Percentiles rank a stretch among this genome's conserved stretches.
Conservation (phyloP, 2,797 vertebrate species). For the Intellagama lesueurii region DNA sequence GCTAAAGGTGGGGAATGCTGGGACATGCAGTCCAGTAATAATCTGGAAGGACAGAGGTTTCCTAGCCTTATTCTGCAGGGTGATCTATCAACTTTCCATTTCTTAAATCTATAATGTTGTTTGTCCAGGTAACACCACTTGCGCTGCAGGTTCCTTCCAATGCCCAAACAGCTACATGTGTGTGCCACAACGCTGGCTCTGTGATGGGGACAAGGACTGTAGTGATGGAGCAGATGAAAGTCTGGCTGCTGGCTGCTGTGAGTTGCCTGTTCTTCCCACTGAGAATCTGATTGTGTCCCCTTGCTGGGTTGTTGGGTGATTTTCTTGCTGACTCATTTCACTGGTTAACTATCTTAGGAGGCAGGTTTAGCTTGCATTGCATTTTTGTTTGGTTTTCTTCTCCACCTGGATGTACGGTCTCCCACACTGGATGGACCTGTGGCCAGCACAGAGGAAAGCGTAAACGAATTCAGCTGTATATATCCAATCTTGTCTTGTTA, state of each 20-base stretch:
- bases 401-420: background rate
- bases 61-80: background rate
- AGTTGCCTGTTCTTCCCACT: constrained; percentile 69
- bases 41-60: too few relatives aligned
- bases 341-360: background rate
- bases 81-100: background rate
- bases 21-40: too few relatives aligned
- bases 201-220: constrained; percentile 95
- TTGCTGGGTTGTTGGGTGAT: background rate
- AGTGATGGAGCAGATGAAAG: constrained; percentile 93
- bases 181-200: constrained; percentile 93
- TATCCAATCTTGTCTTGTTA: background rate
- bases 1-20: too few relatives aligned
- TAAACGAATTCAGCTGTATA: background rate
- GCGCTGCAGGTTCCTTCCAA: constrained; percentile 91
- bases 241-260: constrained; percentile 90
- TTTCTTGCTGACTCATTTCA: background rate
- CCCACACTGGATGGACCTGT: background rate
- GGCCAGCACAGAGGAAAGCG: background rate
- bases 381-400: background rate
- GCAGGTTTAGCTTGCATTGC: background rate
- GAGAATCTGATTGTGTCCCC: background rate
- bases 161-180: constrained; percentile 92
- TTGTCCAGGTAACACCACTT: constrained; percentile 87
- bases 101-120: background rate